A percentile compares a stretch with the other conserved stretches of the same genome.
Conservation (phyloP, 2,888 invertebrate species). For the Netelia melanura region DNA sequence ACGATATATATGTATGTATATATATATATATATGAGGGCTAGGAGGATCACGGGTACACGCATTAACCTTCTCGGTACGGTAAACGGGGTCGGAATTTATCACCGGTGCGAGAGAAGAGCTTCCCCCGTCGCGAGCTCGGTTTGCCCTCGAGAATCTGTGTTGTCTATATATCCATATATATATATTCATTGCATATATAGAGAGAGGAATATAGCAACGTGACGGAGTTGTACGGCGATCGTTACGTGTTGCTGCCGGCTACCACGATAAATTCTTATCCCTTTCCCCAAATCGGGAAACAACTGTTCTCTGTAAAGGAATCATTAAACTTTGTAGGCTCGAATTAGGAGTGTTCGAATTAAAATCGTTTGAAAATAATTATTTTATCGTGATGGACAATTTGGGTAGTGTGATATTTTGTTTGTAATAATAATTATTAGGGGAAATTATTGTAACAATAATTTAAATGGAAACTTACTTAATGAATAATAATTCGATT, state of each 20-base stretch:
- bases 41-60: slow-evolving; percentile 26
- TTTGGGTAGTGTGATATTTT: not conserved
- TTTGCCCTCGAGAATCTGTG: slow-evolving; percentile 38
- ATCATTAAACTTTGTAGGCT: slow-evolving; percentile 32
- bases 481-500: no score
- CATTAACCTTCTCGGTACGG: slow-evolving; percentile 53
- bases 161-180: not conserved
- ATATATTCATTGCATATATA: not conserved
- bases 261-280: slow-evolving; percentile 40
- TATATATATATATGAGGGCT: not conserved
- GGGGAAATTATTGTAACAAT: not conserved
- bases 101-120: slow-evolving; percentile 46
- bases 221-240: slow-evolving; percentile 42
- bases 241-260: slow-evolving; percentile 42
- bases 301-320: slow-evolving; percentile 19
- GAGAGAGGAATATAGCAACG: not conserved
- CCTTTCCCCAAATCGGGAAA: slow-evolving; percentile 31
- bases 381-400: not conserved
- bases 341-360: not conserved
- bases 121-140: slow-evolving; percentile 42
- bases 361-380: not conserved
- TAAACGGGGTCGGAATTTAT: slow-evolving; percentile 62
- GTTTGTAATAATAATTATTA: not conserved
- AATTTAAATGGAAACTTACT: no score
- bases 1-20: slow-evolving; percentile 1